Base-by-base conservation (phyloP, 2,888 invertebrate genomes). In the Pyrochroa serraticornis region DNA sequence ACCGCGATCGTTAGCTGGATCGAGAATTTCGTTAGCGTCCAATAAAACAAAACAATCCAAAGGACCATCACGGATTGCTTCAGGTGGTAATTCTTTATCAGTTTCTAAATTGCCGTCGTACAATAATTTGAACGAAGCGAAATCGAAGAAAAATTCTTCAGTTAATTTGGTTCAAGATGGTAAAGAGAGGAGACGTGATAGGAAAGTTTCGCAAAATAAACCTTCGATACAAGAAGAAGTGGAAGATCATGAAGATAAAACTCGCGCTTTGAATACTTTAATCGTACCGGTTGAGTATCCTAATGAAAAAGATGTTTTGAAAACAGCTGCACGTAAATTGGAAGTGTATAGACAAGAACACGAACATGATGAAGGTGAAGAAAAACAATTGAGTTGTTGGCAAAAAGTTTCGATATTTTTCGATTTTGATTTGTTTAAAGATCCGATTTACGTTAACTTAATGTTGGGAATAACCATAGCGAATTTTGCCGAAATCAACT, bases 391-490 rank as follows among this genome's bases (percentile, higher is more conserved):
- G 67, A 82, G 79, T 0, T 82, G 80, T 64, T 82, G 83, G 42
- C 77, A 85, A 70, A 87, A 87, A 71, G 70, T 89, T 5, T 77
- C 83, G 0, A 77, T 84, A 34, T 89, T 89, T 71, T 90, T 90
- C 69, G 90, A 90, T 73, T 81, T 90, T 57, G 87, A 87, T 73
- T 80, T 90, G 45, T 75, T 90, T 50, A 84, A 85, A 65, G 90
- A 90, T 75, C 83, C 84, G 8, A 84, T 87, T 2, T 90, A 87
- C 67, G 83, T 89, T 1, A 90, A 88, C 68, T 79, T 90, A 8
- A 88, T 89, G 82, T 72, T 89, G 49, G 90, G 90, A 0, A 81
- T 90, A 43, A 89, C 88, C 0, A 78, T 89, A 35, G 89, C 89
- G 0, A 87, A 86, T 70, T 89, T 89, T 68, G 86, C 85, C 3